Percentiles rank a stretch among this genome's conserved stretches.
phyloP scores from a whole-genome alignment of 2,888 invertebrate species.

The Platynereis dumerilii region DNA sequence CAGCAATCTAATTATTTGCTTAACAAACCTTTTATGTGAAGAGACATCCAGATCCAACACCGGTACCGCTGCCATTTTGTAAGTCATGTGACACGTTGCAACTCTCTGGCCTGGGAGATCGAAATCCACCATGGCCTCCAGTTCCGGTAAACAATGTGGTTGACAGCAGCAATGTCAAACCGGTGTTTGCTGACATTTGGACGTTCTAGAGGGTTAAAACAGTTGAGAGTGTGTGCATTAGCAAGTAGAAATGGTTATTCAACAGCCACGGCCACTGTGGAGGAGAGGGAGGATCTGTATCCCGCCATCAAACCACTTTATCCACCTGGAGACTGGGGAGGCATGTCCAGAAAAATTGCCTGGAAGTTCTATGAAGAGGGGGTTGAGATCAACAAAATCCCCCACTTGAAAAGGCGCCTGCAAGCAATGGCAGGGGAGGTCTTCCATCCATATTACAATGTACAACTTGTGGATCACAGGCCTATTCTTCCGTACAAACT shows the following conservation, averaged over 20 bases:
- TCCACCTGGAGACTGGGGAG: conserved; percentile 54
- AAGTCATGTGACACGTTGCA: too few relatives aligned
- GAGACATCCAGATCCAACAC: too few relatives aligned
- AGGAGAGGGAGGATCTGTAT: conserved; percentile 42
- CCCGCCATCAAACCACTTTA: conserved; percentile 53
- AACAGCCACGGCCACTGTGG: neutral
- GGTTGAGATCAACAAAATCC: conserved; percentile 36
- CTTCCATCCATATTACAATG: conserved; percentile 20
- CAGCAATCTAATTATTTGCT: too few relatives aligned
- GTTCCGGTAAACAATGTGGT: too few relatives aligned
- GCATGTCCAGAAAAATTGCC: conserved; percentile 42
- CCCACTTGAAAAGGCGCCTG: conserved; percentile 41
- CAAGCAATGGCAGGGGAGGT: conserved; percentile 37
- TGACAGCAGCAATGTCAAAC: too few relatives aligned
- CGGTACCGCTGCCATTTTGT: too few relatives aligned
- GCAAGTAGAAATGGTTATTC: neutral
- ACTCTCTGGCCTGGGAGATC: too few relatives aligned
- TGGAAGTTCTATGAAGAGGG: conserved; percentile 49
- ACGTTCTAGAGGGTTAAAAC: too few relatives aligned
- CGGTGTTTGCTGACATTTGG: too few relatives aligned
- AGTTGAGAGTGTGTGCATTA: too few relatives aligned
- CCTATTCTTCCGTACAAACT: conserved; percentile 72
- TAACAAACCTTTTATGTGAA: too few relatives aligned
- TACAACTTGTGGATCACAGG: conserved; percentile 16
- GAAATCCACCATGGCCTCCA: too few relatives aligned